Conservation (phyloP, 2,797 vertebrate species). For the Clarias platycephalus region DNA sequence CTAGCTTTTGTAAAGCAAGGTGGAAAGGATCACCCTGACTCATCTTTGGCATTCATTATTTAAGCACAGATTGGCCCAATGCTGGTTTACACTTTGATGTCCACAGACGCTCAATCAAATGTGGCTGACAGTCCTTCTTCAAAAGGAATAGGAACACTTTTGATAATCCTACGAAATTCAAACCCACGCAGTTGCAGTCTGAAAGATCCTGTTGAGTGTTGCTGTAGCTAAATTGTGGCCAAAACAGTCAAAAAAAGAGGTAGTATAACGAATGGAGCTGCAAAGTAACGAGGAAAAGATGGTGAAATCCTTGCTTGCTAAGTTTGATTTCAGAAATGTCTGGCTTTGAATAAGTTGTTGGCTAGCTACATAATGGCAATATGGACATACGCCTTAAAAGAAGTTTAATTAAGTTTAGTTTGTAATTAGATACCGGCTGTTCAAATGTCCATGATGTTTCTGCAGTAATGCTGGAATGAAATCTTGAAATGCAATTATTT, state of each 20-base stretch:
- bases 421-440: not conserved
- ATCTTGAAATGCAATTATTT: not conserved
- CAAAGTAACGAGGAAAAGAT: not conserved
- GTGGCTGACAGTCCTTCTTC: constrained; percentile 63
- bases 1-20: not conserved
- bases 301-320: not conserved
- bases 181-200: constrained; percentile 11
- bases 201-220: not conserved
- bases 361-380: not conserved
- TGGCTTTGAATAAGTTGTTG: not conserved
- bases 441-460: not conserved
- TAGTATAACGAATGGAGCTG: not conserved
- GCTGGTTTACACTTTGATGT: constrained; percentile 67
- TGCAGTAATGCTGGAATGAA: not conserved
- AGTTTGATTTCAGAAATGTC: constrained; percentile 1
- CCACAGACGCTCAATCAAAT: constrained; percentile 44
- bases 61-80: constrained; percentile 59
- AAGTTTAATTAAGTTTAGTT: constrained; percentile 1
- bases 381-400: not conserved
- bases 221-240: not conserved
- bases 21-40: constrained; percentile 53
- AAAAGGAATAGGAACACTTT: constrained; percentile 58
- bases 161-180: constrained; percentile 38
- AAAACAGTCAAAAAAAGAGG: not conserved
- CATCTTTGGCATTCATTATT: constrained; percentile 65